phyloP scores from a whole-genome alignment of 1,140 invertebrate species.

The Gonioctena quinquepunctata region DNA sequence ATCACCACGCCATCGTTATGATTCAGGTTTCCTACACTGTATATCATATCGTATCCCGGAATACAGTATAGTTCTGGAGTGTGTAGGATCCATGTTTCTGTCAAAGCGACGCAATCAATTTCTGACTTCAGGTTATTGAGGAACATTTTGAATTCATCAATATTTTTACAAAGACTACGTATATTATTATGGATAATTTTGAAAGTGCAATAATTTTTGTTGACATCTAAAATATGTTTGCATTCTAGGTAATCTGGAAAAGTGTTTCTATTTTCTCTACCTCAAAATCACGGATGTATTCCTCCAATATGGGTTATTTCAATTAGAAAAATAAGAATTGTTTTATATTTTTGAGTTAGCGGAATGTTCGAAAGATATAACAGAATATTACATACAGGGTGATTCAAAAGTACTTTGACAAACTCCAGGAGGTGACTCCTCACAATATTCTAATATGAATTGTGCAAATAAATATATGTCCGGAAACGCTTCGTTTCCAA shows the following conservation, averaged over 20 bases:
- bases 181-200: constrained; percentile 3
- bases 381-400: too few relatives aligned
- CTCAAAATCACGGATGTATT: background rate
- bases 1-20: constrained; percentile 3
- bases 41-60: background rate
- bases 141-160: constrained; percentile 3
- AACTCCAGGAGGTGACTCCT: too few relatives aligned
- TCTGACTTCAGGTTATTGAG: background rate
- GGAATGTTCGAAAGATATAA: too few relatives aligned
- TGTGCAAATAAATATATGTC: too few relatives aligned
- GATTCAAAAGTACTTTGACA: too few relatives aligned
- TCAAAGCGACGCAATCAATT: background rate
- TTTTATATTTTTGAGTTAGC: too few relatives aligned
- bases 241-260: background rate
- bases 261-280: background rate
- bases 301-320: too few relatives aligned
- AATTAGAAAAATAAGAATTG: too few relatives aligned
- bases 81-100: background rate
- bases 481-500: too few relatives aligned
- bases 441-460: too few relatives aligned
- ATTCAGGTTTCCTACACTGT: background rate
- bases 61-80: background rate
- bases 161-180: background rate
- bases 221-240: background rate
- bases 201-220: background rate